Percentiles rank a stretch among this genome's conserved stretches.
Conservation (phyloP, 1,140 invertebrate genomes). For the Hyphantria cunea region DNA sequence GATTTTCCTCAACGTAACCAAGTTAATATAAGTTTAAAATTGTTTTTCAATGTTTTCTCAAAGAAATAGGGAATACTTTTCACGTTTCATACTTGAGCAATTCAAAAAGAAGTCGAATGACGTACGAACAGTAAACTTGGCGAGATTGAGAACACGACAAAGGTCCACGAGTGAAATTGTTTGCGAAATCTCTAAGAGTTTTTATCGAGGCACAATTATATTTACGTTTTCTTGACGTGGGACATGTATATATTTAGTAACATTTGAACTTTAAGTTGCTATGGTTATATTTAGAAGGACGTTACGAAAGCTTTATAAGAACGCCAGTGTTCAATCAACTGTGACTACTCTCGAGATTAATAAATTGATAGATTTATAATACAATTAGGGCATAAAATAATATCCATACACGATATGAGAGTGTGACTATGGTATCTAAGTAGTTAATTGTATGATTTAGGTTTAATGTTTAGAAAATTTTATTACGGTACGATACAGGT, state of each 20-base stretch:
- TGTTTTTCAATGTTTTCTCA: constrained; percentile 8
- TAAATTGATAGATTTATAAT: too few relatives aligned
- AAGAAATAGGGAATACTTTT: constrained; percentile 16
- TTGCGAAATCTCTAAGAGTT: constrained; percentile 9
- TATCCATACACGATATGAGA: too few relatives aligned
- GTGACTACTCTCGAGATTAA: too few relatives aligned
- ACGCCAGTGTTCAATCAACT: too few relatives aligned
- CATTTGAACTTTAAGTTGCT: background rate
- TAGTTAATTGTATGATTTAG: too few relatives aligned
- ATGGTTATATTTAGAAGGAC: too few relatives aligned
- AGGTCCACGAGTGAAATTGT: constrained; percentile 10
- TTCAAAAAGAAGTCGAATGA: background rate
- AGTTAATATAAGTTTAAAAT: background rate
- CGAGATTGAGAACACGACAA: background rate
- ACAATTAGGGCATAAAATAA: too few relatives aligned
- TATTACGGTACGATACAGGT: too few relatives aligned
- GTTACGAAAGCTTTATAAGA: too few relatives aligned
- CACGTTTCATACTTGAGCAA: constrained; percentile 11
- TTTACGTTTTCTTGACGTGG: constrained; percentile 2
- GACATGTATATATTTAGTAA: background rate
- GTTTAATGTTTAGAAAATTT: too few relatives aligned
- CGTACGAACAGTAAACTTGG: background rate
- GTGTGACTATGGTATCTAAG: too few relatives aligned
- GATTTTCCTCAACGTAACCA: too few relatives aligned
- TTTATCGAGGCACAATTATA: background rate